Evolutionary conservation across 2,888 invertebrate genomes (phyloP).

Genomic region (Macropis europaea): DNA sequence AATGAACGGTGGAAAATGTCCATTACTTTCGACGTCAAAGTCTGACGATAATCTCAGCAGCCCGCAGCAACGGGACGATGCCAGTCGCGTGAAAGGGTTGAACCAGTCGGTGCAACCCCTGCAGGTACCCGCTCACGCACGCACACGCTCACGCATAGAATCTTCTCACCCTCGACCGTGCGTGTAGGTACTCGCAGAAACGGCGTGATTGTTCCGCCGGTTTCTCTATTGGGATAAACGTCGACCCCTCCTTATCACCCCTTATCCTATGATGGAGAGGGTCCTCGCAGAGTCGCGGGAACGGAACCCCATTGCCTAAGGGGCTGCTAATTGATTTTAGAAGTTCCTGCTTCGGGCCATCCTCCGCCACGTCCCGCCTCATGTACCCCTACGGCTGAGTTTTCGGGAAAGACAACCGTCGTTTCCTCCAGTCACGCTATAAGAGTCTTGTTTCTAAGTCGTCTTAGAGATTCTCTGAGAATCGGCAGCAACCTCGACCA

Average conservation of each 20-base stretch:
- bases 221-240: slow-evolving; percentile 73
- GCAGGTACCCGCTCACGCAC: slow-evolving; percentile 19
- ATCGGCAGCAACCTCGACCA: slow-evolving; percentile 42
- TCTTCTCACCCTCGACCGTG: not conserved
- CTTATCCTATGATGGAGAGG: slow-evolving; percentile 64
- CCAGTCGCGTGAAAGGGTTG: slow-evolving; percentile 45
- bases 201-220: slow-evolving; percentile 72
- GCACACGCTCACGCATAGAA: not conserved
- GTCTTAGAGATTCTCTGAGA: slow-evolving; percentile 64
- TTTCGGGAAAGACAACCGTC: slow-evolving; percentile 42
- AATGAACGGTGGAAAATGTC: slow-evolving; percentile 11
- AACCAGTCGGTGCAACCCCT: slow-evolving; percentile 25
- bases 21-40: slow-evolving; percentile 27
- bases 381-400: slow-evolving; percentile 19
- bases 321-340: slow-evolving; percentile 79
- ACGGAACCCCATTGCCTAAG: slow-evolving; percentile 67
- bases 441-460: slow-evolving; percentile 59
- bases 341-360: slow-evolving; percentile 70
- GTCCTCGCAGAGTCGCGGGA: slow-evolving; percentile 57
- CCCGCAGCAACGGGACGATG: slow-evolving; percentile 36
- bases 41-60: slow-evolving; percentile 44
- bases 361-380: slow-evolving; percentile 25
- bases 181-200: slow-evolving; percentile 50
- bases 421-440: slow-evolving; percentile 30
- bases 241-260: slow-evolving; percentile 67